Percentiles rank a stretch among this genome's conserved stretches.
Conservation (phyloP, 2,797 vertebrate genomes). For the Clarias laeviceps region DNA sequence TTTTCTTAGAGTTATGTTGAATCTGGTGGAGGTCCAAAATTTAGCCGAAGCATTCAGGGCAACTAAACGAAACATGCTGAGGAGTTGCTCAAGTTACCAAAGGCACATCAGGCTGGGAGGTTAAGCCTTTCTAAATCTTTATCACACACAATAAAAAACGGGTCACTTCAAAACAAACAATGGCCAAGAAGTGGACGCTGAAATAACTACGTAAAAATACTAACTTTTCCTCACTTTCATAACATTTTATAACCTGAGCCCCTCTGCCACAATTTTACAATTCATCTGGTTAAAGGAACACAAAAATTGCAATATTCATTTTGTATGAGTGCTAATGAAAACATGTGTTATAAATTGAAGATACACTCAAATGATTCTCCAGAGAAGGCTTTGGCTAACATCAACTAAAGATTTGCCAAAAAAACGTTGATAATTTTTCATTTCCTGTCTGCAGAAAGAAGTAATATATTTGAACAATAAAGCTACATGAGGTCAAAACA, state of each 20-base stretch:
- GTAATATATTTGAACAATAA: not conserved
- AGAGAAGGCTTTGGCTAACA: not conserved
- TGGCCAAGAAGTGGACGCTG: not conserved
- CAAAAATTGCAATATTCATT: not conserved
- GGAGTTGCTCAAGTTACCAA: not conserved
- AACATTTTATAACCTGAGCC: not conserved
- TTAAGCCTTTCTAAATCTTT: not conserved
- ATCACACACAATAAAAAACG: not conserved
- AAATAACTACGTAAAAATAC: not conserved
- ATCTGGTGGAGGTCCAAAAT: constrained; percentile 21
- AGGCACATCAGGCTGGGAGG: not conserved
- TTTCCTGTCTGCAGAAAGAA: not conserved
- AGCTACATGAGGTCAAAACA: not conserved
- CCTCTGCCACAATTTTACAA: not conserved
- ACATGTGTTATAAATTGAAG: not conserved
- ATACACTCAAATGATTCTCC: not conserved
- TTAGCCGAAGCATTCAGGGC: not conserved
- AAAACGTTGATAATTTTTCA: not conserved
- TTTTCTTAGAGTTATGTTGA: constrained; percentile 19
- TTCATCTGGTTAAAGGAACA: not conserved
- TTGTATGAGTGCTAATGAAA: not conserved
- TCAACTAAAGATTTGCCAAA: not conserved
- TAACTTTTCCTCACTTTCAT: not conserved
- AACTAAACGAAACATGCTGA: not conserved
- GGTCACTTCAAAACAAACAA: not conserved